Evolutionary conservation across 2,797 vertebrate species (phyloP), one percentile per base, ranked within the genome.

Genomic region (Remorina albescens): DNA sequence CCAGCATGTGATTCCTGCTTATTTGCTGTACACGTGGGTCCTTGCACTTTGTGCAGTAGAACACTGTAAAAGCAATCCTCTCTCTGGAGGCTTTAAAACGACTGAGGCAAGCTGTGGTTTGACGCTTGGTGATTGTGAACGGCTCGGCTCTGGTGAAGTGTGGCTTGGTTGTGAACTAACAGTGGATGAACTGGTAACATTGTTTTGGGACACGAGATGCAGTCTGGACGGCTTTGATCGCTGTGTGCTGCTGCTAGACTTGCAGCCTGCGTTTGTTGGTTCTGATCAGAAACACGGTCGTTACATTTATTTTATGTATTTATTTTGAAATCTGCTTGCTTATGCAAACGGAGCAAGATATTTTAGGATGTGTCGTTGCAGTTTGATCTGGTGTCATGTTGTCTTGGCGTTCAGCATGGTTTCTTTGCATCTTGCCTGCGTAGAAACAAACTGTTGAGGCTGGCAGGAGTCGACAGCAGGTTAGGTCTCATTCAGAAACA

Each of bases 1-100:
- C 89, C 86, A 85, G 88, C 87, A 91, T 89, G 90, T 37, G 61
- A 56, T 18, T 76, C 64, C 79, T 67, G 85, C 84, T 66, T 86
- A 83, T 89, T 57, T 75, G 67, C 74, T 78, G 73, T 79, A 49
- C 64, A 12, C 67, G 42, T 56, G 64, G 41, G 23, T 39, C 53
- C 76, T 65, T 56, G 60, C 71, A 26, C 37, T 7, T 30, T 8
- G 34, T 64, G 78, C 47, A 62, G 59, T 32, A 1, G 34, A 53
- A 36, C 50, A 0, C 71, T 57, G 67, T 58, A 5, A 23, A 59
- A 62, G 57, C 69, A 1, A 30, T 30, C 30, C 23, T 69, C 7
- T 59, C 64, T 32, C 32, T 26, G 25, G 58, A 50, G 59, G 56
- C 42, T 30, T 62, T 2, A 26, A 9, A 39, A n/a, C 11, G 19